Evolutionary conservation across 1,140 invertebrate species (phyloP).

Genomic region (Drosophila triauraria): DNA sequence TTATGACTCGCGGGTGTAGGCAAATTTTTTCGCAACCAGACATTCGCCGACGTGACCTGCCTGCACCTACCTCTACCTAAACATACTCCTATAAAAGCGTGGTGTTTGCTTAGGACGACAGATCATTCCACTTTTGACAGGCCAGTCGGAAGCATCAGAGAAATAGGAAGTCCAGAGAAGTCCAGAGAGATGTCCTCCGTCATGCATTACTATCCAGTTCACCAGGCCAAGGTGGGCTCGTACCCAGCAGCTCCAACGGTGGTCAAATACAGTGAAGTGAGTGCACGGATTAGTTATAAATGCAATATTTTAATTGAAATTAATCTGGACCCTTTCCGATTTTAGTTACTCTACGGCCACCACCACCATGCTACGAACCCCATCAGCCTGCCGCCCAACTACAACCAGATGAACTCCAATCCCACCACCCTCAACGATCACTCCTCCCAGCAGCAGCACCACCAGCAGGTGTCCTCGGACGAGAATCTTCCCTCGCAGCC

Average conservation of each 20-base stretch:
- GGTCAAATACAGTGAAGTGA: slow-evolving; percentile 68
- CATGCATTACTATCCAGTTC: slow-evolving; percentile 81
- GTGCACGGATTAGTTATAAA: background rate
- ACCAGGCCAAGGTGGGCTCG: slow-evolving; percentile 59
- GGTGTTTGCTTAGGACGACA: slow-evolving; percentile 26
- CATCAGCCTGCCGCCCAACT: slow-evolving; percentile 5
- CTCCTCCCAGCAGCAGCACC: slow-evolving; percentile 28
- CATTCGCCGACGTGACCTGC: slow-evolving; percentile 30
- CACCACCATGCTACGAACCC: slow-evolving; percentile 27
- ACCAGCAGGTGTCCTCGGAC: slow-evolving; percentile 68
- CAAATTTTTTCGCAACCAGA: slow-evolving; percentile 65
- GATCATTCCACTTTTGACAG: slow-evolving; percentile 62
- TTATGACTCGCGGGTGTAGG: slow-evolving; percentile 80
- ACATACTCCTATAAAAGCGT: slow-evolving; percentile 52
- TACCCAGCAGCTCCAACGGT: slow-evolving; percentile 44
- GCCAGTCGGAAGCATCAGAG: slow-evolving; percentile 19
- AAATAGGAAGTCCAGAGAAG: background rate
- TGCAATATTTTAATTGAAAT: background rate
- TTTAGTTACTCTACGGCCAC: slow-evolving; percentile 56
- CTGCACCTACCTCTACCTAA: slow-evolving; percentile 49
- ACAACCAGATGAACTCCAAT: slow-evolving; percentile 35
- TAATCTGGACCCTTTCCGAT: background rate
- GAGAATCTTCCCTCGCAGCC: slow-evolving; percentile 64
- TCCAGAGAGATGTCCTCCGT: slow-evolving; percentile 69
- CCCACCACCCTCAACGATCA: slow-evolving; percentile 31